A percentile compares a stretch with the other conserved stretches of the same genome.
Conservation (phyloP, 2,888 invertebrate genomes). For the Drosophila anomalipes region DNA sequence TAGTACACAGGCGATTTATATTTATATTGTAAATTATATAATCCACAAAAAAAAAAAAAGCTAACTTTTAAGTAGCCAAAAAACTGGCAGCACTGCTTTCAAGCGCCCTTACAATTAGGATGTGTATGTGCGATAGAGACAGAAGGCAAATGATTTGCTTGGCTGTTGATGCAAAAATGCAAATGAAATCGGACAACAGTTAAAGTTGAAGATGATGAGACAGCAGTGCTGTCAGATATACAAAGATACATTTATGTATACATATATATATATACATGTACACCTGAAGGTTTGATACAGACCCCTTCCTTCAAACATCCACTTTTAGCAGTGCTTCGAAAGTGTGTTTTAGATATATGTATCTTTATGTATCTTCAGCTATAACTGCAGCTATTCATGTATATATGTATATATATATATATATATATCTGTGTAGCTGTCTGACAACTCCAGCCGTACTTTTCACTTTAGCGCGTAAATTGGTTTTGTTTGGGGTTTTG, state of each 20-base stretch:
- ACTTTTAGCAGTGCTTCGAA: neutral
- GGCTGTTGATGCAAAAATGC: conserved; percentile 54
- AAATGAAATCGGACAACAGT: conserved; percentile 52
- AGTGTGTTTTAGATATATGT: neutral
- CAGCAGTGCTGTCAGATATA: neutral
- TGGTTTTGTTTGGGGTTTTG: conserved; percentile 22
- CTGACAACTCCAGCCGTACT: neutral
- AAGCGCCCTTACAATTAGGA: neutral
- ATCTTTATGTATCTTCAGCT: neutral
- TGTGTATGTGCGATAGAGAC: conserved; percentile 2
- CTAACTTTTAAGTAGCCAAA: conserved; percentile 2
- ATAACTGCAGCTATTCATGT: neutral
- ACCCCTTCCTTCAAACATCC: neutral
- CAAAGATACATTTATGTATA: conserved; percentile 2
- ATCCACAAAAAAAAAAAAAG: neutral
- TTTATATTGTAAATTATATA: neutral
- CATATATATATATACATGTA: neutral
- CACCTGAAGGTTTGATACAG: neutral
- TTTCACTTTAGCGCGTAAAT: conserved; percentile 14
- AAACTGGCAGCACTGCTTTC: conserved; percentile 2
- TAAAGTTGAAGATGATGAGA: conserved; percentile 6
- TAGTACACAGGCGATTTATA: neutral
- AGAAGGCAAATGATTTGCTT: conserved; percentile 19
- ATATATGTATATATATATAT: neutral
- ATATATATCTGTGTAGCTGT: neutral